phyloP scores from a whole-genome alignment of 2,113 vertebrate genomes.

The Ochotona curzoniae region DNA sequence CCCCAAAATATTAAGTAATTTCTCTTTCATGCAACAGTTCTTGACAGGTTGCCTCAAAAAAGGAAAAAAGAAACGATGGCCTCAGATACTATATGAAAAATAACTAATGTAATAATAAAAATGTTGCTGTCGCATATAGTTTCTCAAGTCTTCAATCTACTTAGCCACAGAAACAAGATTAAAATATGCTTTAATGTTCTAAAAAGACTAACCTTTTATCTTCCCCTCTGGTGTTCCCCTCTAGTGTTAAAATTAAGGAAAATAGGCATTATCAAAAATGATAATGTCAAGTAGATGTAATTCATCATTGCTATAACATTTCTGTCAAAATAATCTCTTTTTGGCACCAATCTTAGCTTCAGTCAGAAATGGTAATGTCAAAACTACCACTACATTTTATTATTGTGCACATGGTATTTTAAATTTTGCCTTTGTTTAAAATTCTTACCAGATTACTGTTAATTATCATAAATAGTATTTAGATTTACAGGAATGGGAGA shows the following conservation, averaged over 20 bases:
- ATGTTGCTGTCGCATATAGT: slow-evolving; percentile 41
- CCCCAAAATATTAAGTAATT: not conserved
- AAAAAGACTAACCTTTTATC: slow-evolving; percentile 65
- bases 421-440: slow-evolving; percentile 62
- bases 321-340: slow-evolving; percentile 60
- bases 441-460: slow-evolving; percentile 52
- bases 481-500: slow-evolving; percentile 43
- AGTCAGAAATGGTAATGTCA: slow-evolving; percentile 58
- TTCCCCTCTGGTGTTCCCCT: slow-evolving; percentile 46
- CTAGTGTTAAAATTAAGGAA: slow-evolving; percentile 69
- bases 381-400: slow-evolving; percentile 34
- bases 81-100: not conserved
- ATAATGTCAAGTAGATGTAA: slow-evolving; percentile 73
- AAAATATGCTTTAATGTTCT: slow-evolving; percentile 62
- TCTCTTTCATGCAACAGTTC: not conserved
- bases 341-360: slow-evolving; percentile 36
- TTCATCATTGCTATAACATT: slow-evolving; percentile 70
- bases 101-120: slow-evolving; percentile 46
- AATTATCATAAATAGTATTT: slow-evolving; percentile 41
- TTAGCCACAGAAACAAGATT: slow-evolving; percentile 66
- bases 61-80: not conserved
- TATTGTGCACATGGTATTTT: slow-evolving; percentile 1
- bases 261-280: slow-evolving; percentile 58
- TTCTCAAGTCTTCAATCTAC: slow-evolving; percentile 50
- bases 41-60: not conserved